phyloP scores from a whole-genome alignment of 1,140 invertebrate genomes.

The Aphidius gifuensis region DNA sequence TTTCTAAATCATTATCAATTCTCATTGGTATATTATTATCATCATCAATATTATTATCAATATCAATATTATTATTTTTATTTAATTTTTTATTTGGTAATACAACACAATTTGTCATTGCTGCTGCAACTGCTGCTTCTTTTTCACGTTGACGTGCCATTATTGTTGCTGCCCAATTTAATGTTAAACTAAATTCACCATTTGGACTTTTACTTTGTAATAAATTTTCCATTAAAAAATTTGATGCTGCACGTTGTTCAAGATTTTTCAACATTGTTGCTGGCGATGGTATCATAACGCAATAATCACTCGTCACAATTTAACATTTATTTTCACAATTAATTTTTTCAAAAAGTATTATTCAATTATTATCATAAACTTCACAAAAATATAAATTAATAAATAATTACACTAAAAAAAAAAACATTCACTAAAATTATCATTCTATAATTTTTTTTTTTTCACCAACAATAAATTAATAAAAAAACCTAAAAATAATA shows the following conservation, averaged over 20 bases:
- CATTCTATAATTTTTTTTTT: no score
- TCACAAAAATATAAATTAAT: background rate
- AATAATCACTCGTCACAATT: no score
- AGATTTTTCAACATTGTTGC: constrained; percentile 54
- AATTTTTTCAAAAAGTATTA: no score
- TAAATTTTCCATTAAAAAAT: constrained; percentile 59
- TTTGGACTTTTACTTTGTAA: constrained; percentile 51
- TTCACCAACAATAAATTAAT: no score
- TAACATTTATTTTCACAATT: constrained; percentile 4
- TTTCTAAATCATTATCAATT: constrained; percentile 18
- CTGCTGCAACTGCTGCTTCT: constrained; percentile 36
- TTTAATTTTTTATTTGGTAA: background rate
- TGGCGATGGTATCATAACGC: constrained; percentile 43
- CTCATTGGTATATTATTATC: constrained; percentile 3
- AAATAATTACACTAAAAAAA: no score
- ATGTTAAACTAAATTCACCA: constrained; percentile 47
- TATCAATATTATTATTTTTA: constrained; percentile 6
- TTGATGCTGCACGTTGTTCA: constrained; percentile 51
- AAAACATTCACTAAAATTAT: no score
- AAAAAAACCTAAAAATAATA: no score
- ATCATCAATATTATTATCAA: constrained; percentile 15
- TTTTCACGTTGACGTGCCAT: constrained; percentile 46
- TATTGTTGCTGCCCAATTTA: constrained; percentile 49
- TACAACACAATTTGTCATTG: constrained; percentile 22
- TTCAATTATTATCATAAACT: no score